Base-by-base conservation (phyloP, 2,888 invertebrate species). In the Ochropleura plecta region DNA sequence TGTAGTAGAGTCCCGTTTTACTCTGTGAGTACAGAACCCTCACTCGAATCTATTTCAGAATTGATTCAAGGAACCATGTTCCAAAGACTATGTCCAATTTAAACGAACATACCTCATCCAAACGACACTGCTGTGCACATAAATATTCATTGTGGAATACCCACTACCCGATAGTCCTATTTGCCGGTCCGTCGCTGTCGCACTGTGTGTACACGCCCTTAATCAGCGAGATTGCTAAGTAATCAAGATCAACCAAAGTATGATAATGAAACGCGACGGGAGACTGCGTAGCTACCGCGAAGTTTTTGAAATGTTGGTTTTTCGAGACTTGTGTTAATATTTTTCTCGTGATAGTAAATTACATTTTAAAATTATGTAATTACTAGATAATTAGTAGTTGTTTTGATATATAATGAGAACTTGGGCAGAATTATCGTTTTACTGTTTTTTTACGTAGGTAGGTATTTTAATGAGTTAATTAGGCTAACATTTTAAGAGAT, bases 201-300 rank as follows among this genome's bases (percentile, higher is more conserved):
- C 63, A 91, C 88, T 91, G 90, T 88, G 88, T 86, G 83, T 88
- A 73, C 89, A 91, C 90, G 91, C 92, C 92, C 92, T 93, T 94
- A 94, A 94, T 94, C 93, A 93, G 91, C 91, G 89, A 94, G 94
- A 95, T 94, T 93, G 92, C 93, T 92, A 92, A 93, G 92, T 93
- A 94, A 94, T 94, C 92, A 90, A 90, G 91, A 88, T 87, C 88
- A 90, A 91, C 91, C 91, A 91, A 93, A 94, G 92, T 94, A 93
- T 93, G 91, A 89, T 93, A 94, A 94, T 94, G 91, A 90, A 92
- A 91, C 87, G 77, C 81, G 85, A 80, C 75, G 77, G 77, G 81
- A 88, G 87, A 87, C 88, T 88, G 86, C 89, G 82, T 81, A 84
- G 86, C 88, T 86, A 81, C 88, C 86, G 79, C 82, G 84, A 88